Conservation (phyloP, 2,797 vertebrate species). For the Arrhamphus sclerolepis region DNA sequence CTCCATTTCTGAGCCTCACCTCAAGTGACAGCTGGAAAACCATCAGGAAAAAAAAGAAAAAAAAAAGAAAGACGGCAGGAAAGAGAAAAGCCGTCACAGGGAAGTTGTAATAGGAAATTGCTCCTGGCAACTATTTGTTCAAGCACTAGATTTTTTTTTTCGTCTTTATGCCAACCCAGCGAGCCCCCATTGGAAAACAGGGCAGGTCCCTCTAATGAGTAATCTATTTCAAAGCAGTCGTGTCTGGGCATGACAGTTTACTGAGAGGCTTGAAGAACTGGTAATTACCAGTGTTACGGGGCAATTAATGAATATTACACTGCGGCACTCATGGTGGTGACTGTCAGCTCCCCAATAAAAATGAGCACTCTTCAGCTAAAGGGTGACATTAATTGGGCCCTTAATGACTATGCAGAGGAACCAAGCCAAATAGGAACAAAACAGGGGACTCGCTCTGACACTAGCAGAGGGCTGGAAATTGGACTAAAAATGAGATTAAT, state of each 20-base stretch:
- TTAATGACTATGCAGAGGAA: constrained; percentile 99
- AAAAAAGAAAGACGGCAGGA: constrained; percentile 33
- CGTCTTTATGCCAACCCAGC: constrained; percentile 89
- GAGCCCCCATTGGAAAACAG: constrained; percentile 96
- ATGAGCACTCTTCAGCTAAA: constrained; percentile 99
- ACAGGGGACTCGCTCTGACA: constrained; percentile 99
- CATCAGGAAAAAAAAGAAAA: constrained; percentile 47
- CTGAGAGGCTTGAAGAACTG: constrained; percentile 99
- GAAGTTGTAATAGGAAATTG: constrained; percentile 98
- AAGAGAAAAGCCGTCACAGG: constrained; percentile 84
- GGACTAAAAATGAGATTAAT: constrained; percentile 99
- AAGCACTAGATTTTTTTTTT: constrained; percentile 90
- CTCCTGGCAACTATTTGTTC: constrained; percentile 99
- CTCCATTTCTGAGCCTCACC: constrained; percentile 81
- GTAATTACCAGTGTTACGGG: constrained; percentile 99
- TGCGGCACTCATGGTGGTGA: constrained; percentile 99
- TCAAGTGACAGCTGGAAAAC: constrained; percentile 84
- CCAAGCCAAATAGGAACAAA: constrained; percentile 99
- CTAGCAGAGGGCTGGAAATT: constrained; percentile 99
- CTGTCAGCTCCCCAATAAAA: constrained; percentile 99
- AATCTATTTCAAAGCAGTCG: constrained; percentile 99
- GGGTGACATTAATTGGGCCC: constrained; percentile 99
- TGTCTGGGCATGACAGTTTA: constrained; percentile 99
- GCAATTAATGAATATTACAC: constrained; percentile 99
- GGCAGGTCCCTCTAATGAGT: constrained; percentile 99